These are phyloP conservation scores for Macrobrachium nipponense DNA, from an alignment of 1,140 invertebrate species.

Conservation along the genomic window DNA sequence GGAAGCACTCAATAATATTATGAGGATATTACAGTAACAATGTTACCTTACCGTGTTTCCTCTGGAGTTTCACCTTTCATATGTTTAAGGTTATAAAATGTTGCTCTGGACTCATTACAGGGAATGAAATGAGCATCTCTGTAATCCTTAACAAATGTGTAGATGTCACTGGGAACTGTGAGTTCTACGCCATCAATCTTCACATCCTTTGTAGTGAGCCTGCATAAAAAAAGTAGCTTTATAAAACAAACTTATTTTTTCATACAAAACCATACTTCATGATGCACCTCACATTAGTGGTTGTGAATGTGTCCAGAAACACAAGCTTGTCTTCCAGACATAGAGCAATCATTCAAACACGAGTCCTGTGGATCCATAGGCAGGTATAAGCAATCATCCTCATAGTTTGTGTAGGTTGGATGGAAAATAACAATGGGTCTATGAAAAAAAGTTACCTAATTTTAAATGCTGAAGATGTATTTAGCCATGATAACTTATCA, in stretches of 20 bases:
- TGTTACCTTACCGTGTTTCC: conserved; percentile 26
- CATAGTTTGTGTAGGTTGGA: too few relatives aligned
- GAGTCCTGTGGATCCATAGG: too few relatives aligned
- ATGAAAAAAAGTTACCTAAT: too few relatives aligned
- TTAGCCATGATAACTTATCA: too few relatives aligned
- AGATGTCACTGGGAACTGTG: conserved; percentile 46
- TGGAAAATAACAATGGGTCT: too few relatives aligned
- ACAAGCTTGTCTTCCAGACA: too few relatives aligned
- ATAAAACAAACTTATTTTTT: background rate
- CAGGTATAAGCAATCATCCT: too few relatives aligned
- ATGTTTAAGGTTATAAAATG: conserved; percentile 49
- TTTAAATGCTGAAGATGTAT: too few relatives aligned
- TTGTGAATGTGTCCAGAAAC: background rate
- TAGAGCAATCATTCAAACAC: too few relatives aligned
- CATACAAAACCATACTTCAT: too few relatives aligned
- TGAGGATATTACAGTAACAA: background rate
- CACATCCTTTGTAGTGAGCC: conserved; percentile 49
- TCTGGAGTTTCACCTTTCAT: conserved; percentile 40
- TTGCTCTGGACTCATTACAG: conserved; percentile 56
- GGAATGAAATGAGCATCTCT: conserved; percentile 48
- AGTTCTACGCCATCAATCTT: conserved; percentile 51
- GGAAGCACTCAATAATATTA: background rate
- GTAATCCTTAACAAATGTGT: conserved; percentile 35
- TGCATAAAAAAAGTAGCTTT: background rate
- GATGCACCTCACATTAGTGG: background rate